Evolutionary conservation across 2,888 invertebrate species (phyloP), one percentile per base, ranked within the genome.

Genomic region (Euplagia quadripunctaria): DNA sequence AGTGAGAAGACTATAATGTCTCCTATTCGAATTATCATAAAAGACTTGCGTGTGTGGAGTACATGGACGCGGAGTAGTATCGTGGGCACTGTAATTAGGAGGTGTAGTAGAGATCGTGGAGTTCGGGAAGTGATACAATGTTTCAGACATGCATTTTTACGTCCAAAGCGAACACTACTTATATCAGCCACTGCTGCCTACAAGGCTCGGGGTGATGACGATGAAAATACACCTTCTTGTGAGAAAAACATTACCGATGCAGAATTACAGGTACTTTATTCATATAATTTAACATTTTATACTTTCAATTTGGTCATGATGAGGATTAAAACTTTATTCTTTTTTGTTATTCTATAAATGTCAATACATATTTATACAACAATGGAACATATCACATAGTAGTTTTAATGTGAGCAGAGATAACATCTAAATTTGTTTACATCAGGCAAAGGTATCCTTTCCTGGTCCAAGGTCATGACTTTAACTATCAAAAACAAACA

Each of bases 181-280:
- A 73, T 96, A 5, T 93, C 95, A 0, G 95, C 92, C 0, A 92
- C 94, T 0, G 96, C 95, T 0, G 94, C 94, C 0, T 96, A 88
- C 70, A 94, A 93, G 69, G 89, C 89, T 31, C 83, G 72, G 0
- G 49, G 85, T 0, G 85, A 80, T 1, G 89, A 89, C 4, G 87
- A 88, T 9, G 83, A 86, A 0, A 83, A 80, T 0, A 75, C 73
- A 0, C 78, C 87, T 4, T 83, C 87, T 8, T 92, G 94, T 73
- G 83, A 86, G 0, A 82, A 89, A 69, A 91, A 90, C 70, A 94
- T 96, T 49, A 88, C 93, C 0, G 94, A 96, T 77, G 90, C 91
- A 63, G 94, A 96, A 42, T 79, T 96, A 71, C 86, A 94, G 94
- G 96, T 95, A 87, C 65, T 64, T 64, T 14, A 9, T 61, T 43